phyloP scores from a whole-genome alignment of 2,113 vertebrate species.

The Sorex fumeus region DNA sequence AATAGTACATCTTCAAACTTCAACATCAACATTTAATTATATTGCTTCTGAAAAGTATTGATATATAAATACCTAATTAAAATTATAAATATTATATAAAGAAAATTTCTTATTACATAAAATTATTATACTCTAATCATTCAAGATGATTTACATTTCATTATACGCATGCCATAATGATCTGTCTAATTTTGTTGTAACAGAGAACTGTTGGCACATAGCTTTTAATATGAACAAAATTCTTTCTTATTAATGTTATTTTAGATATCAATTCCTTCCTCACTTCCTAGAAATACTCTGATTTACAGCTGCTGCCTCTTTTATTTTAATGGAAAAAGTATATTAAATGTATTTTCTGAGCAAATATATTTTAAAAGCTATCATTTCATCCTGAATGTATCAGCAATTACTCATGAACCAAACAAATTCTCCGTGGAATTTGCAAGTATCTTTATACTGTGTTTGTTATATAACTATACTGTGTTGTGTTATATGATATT shows the following conservation, averaged over 20 bases:
- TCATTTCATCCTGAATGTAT: neutral
- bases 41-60: neutral
- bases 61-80: neutral
- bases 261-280: neutral
- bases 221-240: neutral
- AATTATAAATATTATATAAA: neutral
- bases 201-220: neutral
- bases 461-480: neutral
- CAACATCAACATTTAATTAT: neutral
- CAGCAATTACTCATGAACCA: neutral
- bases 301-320: neutral
- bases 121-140: neutral
- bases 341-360: neutral
- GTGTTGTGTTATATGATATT: neutral
- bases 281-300: neutral
- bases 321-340: neutral
- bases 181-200: neutral
- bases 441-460: neutral
- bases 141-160: neutral
- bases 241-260: neutral
- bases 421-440: slow-evolving; percentile 6
- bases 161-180: neutral
- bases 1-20: neutral
- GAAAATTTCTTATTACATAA: neutral
- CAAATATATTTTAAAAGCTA: neutral